phyloP scores from a whole-genome alignment of 1,140 invertebrate genomes.

The Wasmannia auropunctata region DNA sequence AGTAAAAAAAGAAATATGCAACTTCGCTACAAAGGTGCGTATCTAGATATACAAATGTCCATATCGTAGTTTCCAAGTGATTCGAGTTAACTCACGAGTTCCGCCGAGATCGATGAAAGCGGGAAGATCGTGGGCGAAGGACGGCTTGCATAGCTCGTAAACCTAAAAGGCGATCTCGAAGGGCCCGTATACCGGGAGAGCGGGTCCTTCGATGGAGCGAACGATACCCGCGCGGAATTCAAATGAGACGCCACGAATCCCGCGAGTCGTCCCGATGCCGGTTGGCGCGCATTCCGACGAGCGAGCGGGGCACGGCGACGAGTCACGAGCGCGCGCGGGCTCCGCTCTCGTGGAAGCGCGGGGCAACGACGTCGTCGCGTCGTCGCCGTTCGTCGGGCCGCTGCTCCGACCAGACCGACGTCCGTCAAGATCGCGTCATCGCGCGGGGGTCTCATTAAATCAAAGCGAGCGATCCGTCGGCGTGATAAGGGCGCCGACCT shows the following conservation, averaged over 20 bases:
- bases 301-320: constrained; percentile 66
- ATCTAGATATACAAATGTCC: background rate
- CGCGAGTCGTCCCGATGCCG: constrained; percentile 57
- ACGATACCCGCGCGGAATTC: constrained; percentile 80
- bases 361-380: too few relatives aligned
- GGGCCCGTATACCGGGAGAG: constrained; percentile 69
- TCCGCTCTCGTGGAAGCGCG: constrained; percentile 12
- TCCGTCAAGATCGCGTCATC: constrained; percentile 75
- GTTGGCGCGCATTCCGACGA: constrained; percentile 72
- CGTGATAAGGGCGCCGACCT: constrained; percentile 59
- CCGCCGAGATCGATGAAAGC: constrained; percentile 17
- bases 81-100: background rate
- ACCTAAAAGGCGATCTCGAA: constrained; percentile 48
- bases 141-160: constrained; percentile 49
- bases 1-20: background rate
- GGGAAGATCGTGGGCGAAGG: constrained; percentile 27
- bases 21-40: background rate
- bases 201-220: constrained; percentile 79
- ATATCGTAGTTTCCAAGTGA: background rate
- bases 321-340: constrained; percentile 16
- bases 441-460: constrained; percentile 72
- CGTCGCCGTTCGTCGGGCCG: constrained; percentile 5
- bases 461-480: constrained; percentile 66
- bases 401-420: constrained; percentile 32
- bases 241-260: constrained; percentile 80